phyloP scores from a whole-genome alignment of 2,113 vertebrate species.

The Oryzias javanicus region DNA sequence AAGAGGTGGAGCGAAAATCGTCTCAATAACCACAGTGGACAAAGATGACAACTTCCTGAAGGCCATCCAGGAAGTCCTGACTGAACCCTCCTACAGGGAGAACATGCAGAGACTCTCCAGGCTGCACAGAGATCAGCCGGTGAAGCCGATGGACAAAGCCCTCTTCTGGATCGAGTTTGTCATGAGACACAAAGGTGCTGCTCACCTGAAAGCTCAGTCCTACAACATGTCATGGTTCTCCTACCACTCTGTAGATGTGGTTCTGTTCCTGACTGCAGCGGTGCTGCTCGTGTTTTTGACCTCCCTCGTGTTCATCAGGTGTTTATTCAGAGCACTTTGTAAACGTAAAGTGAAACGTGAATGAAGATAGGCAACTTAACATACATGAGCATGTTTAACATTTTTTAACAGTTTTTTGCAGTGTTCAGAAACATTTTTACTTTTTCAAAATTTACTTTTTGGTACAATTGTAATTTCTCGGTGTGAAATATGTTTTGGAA shows the following conservation, averaged over 20 bases:
- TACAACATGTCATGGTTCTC: conserved; percentile 71
- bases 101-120: conserved; percentile 75
- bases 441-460: neutral
- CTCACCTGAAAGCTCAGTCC: conserved; percentile 68
- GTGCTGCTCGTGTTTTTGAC: conserved; percentile 22
- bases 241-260: conserved; percentile 71
- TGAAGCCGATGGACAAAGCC: conserved; percentile 65
- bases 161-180: conserved; percentile 80
- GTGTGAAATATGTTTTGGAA: too few species aligned
- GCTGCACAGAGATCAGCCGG: conserved; percentile 69
- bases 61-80: conserved; percentile 64
- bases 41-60: conserved; percentile 49
- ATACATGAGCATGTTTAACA: neutral
- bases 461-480: neutral
- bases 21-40: conserved; percentile 38
- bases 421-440: neutral
- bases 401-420: neutral
- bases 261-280: conserved; percentile 37
- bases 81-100: conserved; percentile 65
- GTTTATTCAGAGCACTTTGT: conserved; percentile 31
- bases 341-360: conserved; percentile 54
- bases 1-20: conserved; percentile 61
- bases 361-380: conserved; percentile 5
- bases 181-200: conserved; percentile 75
- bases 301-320: conserved; percentile 24